Evolutionary conservation across 2,113 vertebrate genomes (phyloP), one percentile per base, ranked within the genome.

Genomic region (Paradoxurus hermaphroditus): DNA sequence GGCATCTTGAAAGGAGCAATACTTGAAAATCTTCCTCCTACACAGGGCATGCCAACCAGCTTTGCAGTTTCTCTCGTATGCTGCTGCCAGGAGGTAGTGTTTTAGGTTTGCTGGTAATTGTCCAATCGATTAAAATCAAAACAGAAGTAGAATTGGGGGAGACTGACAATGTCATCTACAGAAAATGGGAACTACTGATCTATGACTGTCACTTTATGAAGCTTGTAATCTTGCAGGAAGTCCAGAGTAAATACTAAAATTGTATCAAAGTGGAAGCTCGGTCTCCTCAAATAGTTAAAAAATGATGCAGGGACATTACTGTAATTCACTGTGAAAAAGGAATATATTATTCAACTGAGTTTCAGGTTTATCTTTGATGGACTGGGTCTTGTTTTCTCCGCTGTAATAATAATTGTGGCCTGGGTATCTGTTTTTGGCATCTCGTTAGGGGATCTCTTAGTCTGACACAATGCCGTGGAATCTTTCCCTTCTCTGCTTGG

Each of bases 51-150:
- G 97, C 98, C 97, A 97, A 83, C 93, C 0, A 15, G 79, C 86
- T 97, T 56, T 95, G 34, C 41, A 88, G 87, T 97, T 97, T 96
- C 65, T 86, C 83, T 96, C 86, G 29, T 82, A 87, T 63, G 29
- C 96, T 95, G 98, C 97, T 86, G 93, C 98, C 96, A 81, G 85
- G 92, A 97, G 81, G 97, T 90, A 88, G 67, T 75, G 83, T 98
- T 97, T 95, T 56, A 63, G 95, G 95, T 98, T 98, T 98, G 82
- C 96, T 98, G 95, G 97, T 98, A 98, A 88, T 97, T 98, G 75
- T 93, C 72, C 98, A 95, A 98, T 98, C 94, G 98, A 88, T 81
- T 98, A 98, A 98, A 98, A 93, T 72, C 90, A 90, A 97, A 81
- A 23, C 78, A 29, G 78, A 97, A 92, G 89, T 94, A 82, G 85